Evolutionary conservation across 2,888 invertebrate genomes (phyloP).

Genomic region (Escarpia spicata): DNA sequence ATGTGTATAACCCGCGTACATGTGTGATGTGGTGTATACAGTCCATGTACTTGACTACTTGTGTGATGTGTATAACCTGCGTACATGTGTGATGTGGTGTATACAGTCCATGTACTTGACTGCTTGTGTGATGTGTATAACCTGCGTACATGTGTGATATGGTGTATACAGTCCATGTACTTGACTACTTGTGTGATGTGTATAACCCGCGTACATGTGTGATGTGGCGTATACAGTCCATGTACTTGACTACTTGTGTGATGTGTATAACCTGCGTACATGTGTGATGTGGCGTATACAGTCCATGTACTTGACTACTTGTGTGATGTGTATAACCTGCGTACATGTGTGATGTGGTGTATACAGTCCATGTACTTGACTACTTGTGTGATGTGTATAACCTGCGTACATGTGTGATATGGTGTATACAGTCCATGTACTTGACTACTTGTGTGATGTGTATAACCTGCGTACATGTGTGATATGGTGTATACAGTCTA

Average conservation of each 20-base stretch:
- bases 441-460: no score
- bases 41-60: neutral
- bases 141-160: neutral
- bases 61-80: neutral
- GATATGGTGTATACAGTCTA: no score
- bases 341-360: neutral
- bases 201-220: no score
- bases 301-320: neutral
- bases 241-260: no score
- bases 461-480: no score
- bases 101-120: neutral
- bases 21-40: neutral
- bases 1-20: neutral
- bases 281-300: neutral
- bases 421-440: no score
- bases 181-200: no score
- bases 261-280: neutral
- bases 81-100: neutral
- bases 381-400: neutral
- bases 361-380: neutral
- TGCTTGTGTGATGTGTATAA: neutral
- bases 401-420: neutral
- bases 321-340: neutral
- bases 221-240: no score
- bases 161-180: neutral